Evolutionary conservation across 2,113 vertebrate species (phyloP).

Genomic region (Pycnonotus jocosus): DNA sequence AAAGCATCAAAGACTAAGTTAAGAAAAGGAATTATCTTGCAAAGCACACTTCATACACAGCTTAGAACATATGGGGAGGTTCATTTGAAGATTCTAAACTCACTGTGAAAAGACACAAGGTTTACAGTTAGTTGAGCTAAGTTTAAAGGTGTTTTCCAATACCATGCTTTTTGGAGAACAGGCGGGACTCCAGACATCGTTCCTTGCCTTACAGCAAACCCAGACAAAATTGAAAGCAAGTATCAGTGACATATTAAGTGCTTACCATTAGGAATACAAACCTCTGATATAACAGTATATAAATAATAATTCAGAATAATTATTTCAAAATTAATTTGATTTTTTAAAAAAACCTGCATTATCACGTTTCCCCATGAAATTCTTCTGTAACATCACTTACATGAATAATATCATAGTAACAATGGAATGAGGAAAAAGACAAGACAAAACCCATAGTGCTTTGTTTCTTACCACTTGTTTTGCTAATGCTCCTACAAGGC

Average conservation of each 20-base stretch:
- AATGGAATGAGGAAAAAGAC: neutral
- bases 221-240: neutral
- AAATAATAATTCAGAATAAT: neutral
- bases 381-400: neutral
- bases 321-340: neutral
- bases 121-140: neutral
- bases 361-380: neutral
- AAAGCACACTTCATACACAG: neutral
- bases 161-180: neutral
- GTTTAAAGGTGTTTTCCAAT: neutral
- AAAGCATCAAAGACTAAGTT: neutral
- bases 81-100: neutral
- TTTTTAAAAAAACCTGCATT: neutral
- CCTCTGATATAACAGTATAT: neutral
- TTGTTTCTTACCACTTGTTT: neutral
- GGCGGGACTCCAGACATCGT: neutral
- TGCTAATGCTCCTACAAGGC: neutral
- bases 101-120: neutral
- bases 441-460: neutral
- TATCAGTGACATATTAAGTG: neutral
- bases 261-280: neutral
- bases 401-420: neutral
- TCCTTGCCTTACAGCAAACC: neutral
- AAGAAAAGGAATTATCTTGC: neutral
- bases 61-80: neutral